Evolutionary conservation across 2,797 vertebrate genomes (phyloP).

Genomic region (Siniperca undulata): DNA sequence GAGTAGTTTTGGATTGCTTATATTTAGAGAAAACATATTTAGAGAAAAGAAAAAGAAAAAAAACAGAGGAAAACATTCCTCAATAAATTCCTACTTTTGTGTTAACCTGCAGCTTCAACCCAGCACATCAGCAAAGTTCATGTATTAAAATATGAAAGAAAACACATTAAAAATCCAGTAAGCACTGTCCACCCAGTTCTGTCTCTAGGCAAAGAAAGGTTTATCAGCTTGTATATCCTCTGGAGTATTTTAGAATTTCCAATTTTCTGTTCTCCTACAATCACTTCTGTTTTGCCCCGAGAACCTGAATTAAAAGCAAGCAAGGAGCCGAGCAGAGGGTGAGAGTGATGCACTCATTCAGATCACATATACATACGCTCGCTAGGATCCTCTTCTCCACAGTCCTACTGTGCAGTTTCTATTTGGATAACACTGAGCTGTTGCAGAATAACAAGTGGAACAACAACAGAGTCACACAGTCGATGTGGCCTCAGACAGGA

Average conservation of each 20-base stretch:
- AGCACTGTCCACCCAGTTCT: constrained; percentile 23
- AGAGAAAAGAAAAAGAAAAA: background rate
- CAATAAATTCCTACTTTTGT: constrained; percentile 6
- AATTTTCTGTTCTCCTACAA: constrained; percentile 42
- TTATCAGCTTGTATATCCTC: constrained; percentile 51
- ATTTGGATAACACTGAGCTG: constrained; percentile 57
- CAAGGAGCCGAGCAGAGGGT: background rate
- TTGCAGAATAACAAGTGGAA: constrained; percentile 65
- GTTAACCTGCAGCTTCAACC: background rate
- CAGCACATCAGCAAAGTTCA: background rate
- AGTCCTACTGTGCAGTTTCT: constrained; percentile 54
- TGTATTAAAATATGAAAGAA: constrained; percentile 36
- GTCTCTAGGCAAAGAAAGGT: constrained; percentile 43
- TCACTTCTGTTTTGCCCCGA: constrained; percentile 54
- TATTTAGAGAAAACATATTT: background rate
- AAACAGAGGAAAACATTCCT: background rate
- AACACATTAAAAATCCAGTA: constrained; percentile 32
- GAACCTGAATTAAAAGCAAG: constrained; percentile 61
- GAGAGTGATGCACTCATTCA: constrained; percentile 31
- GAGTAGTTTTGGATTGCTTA: background rate
- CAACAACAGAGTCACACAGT: constrained; percentile 49
- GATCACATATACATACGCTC: constrained; percentile 50
- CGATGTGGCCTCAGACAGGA: constrained; percentile 23
- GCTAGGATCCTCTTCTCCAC: constrained; percentile 40
- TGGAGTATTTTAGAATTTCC: constrained; percentile 40